These are phyloP conservation scores for Pasiphila rectangulata DNA, from an alignment of 2,888 invertebrate genomes.

Conservation along the genomic window DNA sequence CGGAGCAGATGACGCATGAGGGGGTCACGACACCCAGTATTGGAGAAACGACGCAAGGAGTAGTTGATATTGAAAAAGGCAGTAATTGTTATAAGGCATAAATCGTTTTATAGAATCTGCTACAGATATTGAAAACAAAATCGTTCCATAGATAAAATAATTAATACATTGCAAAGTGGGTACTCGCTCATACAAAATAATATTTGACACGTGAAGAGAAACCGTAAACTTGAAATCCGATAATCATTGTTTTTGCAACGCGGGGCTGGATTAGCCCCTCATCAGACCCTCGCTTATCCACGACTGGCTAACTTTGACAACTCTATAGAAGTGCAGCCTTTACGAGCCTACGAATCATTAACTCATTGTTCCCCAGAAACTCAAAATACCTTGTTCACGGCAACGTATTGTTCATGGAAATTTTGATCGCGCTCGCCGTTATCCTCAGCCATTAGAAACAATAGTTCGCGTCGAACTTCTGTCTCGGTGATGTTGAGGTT, in stretches of 20 bases:
- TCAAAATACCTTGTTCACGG: conserved; percentile 61
- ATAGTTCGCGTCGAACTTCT: too few species aligned
- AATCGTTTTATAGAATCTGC: too few species aligned
- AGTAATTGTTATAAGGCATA: too few species aligned
- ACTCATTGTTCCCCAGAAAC: conserved; percentile 66
- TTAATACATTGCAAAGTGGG: too few species aligned
- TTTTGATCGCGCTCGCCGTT: conserved; percentile 69
- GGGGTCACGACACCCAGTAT: too few species aligned
- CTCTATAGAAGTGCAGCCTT: conserved; percentile 55
- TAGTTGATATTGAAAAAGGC: too few species aligned
- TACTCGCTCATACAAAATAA: conserved; percentile 2
- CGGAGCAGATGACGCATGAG: too few species aligned
- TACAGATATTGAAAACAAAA: too few species aligned
- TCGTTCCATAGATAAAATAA: too few species aligned
- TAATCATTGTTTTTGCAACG: conserved; percentile 33
- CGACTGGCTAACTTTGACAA: conserved; percentile 56
- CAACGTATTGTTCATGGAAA: conserved; percentile 64
- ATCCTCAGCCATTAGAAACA: conserved; percentile 65
- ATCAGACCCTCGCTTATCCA: conserved; percentile 51
- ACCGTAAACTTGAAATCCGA: conserved; percentile 18
- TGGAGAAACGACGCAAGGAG: too few species aligned
- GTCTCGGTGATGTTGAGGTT: conserved; percentile 57
- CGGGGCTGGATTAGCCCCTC: conserved; percentile 43
- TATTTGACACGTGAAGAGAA: conserved; percentile 10
- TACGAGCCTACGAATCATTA: conserved; percentile 69